Base-by-base conservation (phyloP, 1,140 invertebrate species). In the Bombus sylvicola region DNA sequence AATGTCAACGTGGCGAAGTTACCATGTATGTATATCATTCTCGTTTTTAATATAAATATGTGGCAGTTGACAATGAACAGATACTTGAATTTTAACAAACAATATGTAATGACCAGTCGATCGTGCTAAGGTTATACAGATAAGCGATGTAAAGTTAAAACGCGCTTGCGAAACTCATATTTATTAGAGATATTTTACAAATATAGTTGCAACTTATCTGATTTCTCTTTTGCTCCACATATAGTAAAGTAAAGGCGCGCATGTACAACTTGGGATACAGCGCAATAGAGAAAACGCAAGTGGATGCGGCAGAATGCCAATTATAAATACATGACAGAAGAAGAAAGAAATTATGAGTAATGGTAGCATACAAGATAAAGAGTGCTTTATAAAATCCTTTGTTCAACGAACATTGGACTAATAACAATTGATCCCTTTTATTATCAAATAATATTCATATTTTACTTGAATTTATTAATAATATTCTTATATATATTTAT, bases 181-280 rank as follows among this genome's bases (percentile, higher is more conserved):
- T 34, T 75, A 12, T 9, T 31, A 53, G 4, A 34, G 34, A 77
- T 41, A 74, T 34, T 15, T 34, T 53, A 75, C 57, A 62, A 62
- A 28, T 62, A 77, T 62, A 41, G 15, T 77, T 62, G 57, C 5
- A 41, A 77, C 8, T 77, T 41, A 77, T 62, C 57, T 77, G 75
- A 77, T 77, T 77, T 77, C 75, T 77, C 34, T n/a, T 77, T 59
- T 77, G 57, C 28, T 62, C 37, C 31, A 62, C 57, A 31, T 77
- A 62, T 77, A 59, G 25, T 34, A 34, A 72, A n/a, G 37, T 12
- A n/a, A 5, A 9, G 9, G 34, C 47, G 12, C 34, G 47, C 25
- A 4, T 59, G 34, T 22, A 39, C 12, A 12, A 57, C 25, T 62
- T 22, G 57, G 10, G 57, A 77, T 77, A 28, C 75, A 39, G 37